A percentile compares a stretch with the other conserved stretches of the same genome.
phyloP scores from a whole-genome alignment of 2,113 vertebrate genomes.

The Sylvia atricapilla region DNA sequence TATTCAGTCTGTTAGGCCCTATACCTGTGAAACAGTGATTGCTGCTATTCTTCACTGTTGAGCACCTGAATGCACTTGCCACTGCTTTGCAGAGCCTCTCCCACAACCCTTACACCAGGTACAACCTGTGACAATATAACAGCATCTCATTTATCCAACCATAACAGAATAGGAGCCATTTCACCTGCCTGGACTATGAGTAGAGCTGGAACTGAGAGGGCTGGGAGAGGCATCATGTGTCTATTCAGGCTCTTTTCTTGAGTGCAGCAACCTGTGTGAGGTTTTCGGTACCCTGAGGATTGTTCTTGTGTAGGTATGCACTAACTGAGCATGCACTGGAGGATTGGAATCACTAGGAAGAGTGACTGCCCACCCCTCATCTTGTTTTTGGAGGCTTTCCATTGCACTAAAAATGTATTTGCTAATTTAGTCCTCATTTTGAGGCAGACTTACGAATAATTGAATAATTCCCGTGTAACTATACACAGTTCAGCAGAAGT shows the following conservation, averaged over 20 bases:
- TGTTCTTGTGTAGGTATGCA: background rate
- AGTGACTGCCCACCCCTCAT: background rate
- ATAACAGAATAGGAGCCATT: background rate
- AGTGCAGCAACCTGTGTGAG: background rate
- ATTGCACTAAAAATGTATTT: background rate
- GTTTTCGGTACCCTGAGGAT: background rate
- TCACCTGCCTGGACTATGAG: background rate
- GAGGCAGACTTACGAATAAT: background rate
- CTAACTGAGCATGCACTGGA: background rate
- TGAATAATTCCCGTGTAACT: background rate
- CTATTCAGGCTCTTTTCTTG: background rate
- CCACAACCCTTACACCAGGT: too few species aligned
- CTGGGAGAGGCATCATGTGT: background rate
- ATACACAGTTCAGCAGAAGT: background rate
- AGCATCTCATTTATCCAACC: background rate
- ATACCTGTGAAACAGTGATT: background rate
- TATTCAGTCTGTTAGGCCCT: background rate
- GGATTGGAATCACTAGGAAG: background rate
- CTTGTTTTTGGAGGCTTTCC: background rate
- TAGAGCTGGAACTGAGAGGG: background rate
- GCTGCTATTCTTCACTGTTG: background rate
- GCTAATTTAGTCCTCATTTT: background rate
- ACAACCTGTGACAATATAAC: background rate
- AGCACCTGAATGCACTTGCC: background rate
- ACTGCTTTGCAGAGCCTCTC: background rate